A percentile compares a stretch with the other conserved stretches of the same genome.
Evolutionary conservation across 1,140 invertebrate species (phyloP).

Genomic region (Brachionus angularis): DNA sequence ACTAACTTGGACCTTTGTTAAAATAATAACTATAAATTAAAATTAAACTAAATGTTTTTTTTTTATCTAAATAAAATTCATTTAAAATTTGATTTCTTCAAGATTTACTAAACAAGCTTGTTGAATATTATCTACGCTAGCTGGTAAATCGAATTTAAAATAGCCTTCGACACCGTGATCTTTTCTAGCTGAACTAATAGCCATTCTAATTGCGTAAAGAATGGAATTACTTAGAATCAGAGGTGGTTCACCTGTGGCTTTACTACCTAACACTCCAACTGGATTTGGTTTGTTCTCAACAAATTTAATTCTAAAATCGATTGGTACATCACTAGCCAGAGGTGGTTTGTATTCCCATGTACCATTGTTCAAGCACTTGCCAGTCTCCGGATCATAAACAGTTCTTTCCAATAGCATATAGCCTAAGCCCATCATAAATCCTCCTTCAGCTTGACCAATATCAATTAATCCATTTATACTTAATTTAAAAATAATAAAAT

Average conservation of each 20-base stretch:
- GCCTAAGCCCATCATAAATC: constrained; percentile 79
- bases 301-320: constrained; percentile 73
- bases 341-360: constrained; percentile 80
- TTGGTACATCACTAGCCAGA: constrained; percentile 75
- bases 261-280: constrained; percentile 10
- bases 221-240: constrained; percentile 31
- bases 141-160: constrained; percentile 39
- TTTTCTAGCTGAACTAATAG: constrained; percentile 22
- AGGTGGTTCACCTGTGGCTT: constrained; percentile 32
- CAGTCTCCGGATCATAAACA: constrained; percentile 66
- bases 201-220: neutral
- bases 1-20: no score
- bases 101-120: constrained; percentile 26
- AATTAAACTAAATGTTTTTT: no score
- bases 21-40: no score
- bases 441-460: constrained; percentile 76
- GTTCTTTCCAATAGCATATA: constrained; percentile 73
- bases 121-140: constrained; percentile 27
- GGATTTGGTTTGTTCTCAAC: constrained; percentile 67
- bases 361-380: constrained; percentile 68
- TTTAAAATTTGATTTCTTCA: no score
- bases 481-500: neutral
- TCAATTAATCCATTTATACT: constrained; percentile 42
- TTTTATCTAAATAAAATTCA: no score
- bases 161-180: constrained; percentile 1